Base-by-base conservation (phyloP, 2,888 invertebrate genomes). In the Operophtera brumata region DNA sequence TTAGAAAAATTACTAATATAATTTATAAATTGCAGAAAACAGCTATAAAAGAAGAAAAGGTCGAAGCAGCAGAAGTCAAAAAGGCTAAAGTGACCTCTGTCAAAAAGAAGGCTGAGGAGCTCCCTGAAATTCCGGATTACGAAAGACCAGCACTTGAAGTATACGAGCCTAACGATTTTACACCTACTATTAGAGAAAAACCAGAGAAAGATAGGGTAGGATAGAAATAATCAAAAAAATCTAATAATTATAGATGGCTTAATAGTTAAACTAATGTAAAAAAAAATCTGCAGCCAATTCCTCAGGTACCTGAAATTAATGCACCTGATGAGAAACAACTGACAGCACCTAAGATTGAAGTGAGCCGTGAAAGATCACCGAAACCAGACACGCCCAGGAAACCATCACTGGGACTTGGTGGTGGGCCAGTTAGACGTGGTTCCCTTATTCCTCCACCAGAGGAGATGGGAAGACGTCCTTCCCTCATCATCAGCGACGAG, bases 401-500 rank as follows among this genome's bases (percentile, higher is more conserved):
- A 77, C 92, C 94, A 14, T 97, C 97, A 0, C 81, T 95, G 64
- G 93, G 92, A 37, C 95, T 95, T 37, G 91, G 75, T 40, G 82
- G 77, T 36, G 82, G 77, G 35, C 89, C 89, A 30, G 80, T 80
- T 0, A 82, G 90, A 71, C 92, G 97, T 70, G 97, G 97, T 55
- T 97, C 97, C 46, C 93, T 97, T 57, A 94, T 97, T 77, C 97
- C 97, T 71, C 96, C 96, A 6, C 97, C 96, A 63, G 97, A 97
- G 82, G 95, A 94, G 82, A 94, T 94, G 86, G 95, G 94, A 74
- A 93, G 97, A 73, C 93, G 97, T 70, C 96, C 97, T 67, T 96
- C 96, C 71, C 92, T 97, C 69, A 95, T 97, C 76, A 97, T 97
- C 80, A 96, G 96, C 80, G 97, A 97, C 86, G 97, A 97, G 96